Base-by-base conservation (phyloP, 2,888 invertebrate genomes). In the Habroteleia sp. region DNA sequence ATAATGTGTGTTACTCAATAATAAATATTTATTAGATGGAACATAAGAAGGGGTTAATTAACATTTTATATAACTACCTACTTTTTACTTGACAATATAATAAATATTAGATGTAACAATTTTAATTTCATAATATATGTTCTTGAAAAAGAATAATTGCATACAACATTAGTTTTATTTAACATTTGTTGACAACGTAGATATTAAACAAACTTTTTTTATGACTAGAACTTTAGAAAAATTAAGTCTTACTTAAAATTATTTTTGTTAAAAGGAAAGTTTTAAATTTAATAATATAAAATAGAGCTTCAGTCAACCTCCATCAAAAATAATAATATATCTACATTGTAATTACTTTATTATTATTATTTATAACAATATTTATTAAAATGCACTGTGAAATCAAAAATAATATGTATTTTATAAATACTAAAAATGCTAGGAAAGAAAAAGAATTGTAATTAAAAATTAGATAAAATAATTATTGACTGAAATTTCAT, bases 171-270 rank as follows among this genome's bases (percentile, higher is more conserved):
- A 2, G 5, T 31, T 56, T 35, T 35, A 3, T 31, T 31, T 33
- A 31, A 41, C 14, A 33, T 14, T 13, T 11, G 13, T 42, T 5
- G n/a, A n/a, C n/a, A n/a, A n/a, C n/a, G n/a, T n/a, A n/a, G 16
- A 6, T 33, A 41, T 50, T 31, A 29, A 39, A 41, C 10, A 31
- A 11, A 44, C 14, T 39, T 25, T 16, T 58, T 2, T 44, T 31
- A 1, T 65, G 52, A 65, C 63, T 65, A 65, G 52, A 52, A 33
- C 52, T 65, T 42, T 17, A 5, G 41, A 52, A 52, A 8, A 37
- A 35, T 65, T 65, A 65, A 65, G 52, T 65, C 35, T 65, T 52
- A 52, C 35, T 65, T 65, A 42, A 42, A 35, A 46, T 11, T 37
- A 46, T 8, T 1, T 35, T 31, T 31, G 13, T n/a, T n/a, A 42